Evolutionary conservation across 2,797 vertebrate species (phyloP).

Genomic region (Diceros bicornis): DNA sequence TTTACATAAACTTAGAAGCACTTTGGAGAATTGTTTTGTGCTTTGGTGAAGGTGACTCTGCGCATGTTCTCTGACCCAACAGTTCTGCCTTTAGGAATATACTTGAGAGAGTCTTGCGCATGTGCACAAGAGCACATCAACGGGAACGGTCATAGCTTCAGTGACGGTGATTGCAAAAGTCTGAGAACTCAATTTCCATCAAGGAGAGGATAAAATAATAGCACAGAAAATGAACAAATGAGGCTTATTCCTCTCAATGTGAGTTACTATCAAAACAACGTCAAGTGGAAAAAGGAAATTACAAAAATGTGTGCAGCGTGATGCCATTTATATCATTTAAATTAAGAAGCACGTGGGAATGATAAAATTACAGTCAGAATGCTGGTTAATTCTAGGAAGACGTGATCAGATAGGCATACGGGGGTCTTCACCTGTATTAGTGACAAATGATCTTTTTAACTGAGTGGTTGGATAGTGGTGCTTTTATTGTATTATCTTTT

Average conservation of each 20-base stretch:
- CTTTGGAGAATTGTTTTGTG: not conserved
- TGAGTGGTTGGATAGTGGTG: not conserved
- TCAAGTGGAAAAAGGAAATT: not conserved
- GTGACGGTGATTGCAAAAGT: not conserved
- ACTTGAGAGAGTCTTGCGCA: not conserved
- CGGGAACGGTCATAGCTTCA: not conserved
- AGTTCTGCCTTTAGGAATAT: not conserved
- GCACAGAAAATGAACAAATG: not conserved
- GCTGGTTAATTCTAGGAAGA: not conserved
- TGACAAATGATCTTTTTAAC: not conserved
- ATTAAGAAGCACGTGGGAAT: not conserved
- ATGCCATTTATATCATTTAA: not conserved
- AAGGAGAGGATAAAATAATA: not conserved
- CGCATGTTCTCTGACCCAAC: not conserved
- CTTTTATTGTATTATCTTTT: not conserved
- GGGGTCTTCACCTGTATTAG: not conserved
- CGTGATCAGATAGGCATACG: not conserved
- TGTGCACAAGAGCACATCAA: not conserved
- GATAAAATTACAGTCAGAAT: not conserved
- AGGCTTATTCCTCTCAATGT: not conserved
- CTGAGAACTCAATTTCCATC: not conserved
- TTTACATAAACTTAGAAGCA: not conserved
- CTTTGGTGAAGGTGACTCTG: not conserved
- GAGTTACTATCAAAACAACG: slow-evolving; percentile 7
- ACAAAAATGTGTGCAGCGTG: not conserved